Percentiles rank a stretch among this genome's conserved stretches.
Conservation (phyloP, 2,888 invertebrate species). For the Theretra japonica region DNA sequence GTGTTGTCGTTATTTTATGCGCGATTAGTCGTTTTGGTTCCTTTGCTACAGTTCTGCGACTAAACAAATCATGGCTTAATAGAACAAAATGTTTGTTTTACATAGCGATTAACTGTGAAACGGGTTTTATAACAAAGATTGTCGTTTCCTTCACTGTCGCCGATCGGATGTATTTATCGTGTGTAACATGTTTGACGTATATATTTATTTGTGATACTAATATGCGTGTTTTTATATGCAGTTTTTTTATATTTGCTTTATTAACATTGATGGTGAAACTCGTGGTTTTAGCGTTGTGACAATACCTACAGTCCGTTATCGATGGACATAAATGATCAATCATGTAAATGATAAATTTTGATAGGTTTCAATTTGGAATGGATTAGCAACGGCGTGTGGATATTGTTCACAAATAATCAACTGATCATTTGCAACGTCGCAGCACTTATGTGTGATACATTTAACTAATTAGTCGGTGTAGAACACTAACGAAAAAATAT, state of each 20-base stretch:
- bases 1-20: not conserved
- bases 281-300: not conserved
- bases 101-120: not conserved
- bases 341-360: not conserved
- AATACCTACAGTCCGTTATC: constrained; percentile 3
- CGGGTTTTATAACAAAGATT: constrained; percentile 5
- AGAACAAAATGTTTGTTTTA: constrained; percentile 26
- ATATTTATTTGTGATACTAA: constrained; percentile 30
- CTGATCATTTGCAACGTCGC: constrained; percentile 22
- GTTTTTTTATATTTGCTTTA: constrained; percentile 13
- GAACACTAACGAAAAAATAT: not conserved
- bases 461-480: not conserved
- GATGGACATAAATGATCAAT: not conserved
- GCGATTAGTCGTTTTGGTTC: not conserved
- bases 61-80: constrained; percentile 29
- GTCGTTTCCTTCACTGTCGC: constrained; percentile 5
- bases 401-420: constrained; percentile 8
- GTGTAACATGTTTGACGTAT: constrained; percentile 20
- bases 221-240: constrained; percentile 18
- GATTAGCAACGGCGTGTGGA: not conserved
- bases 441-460: not conserved
- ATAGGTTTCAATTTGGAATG: not conserved
- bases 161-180: constrained; percentile 24
- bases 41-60: constrained; percentile 43
- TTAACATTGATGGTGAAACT: constrained; percentile 14